Evolutionary conservation across 2,888 invertebrate genomes (phyloP), one percentile per base, ranked within the genome.

Genomic region (Malacosoma neustria): DNA sequence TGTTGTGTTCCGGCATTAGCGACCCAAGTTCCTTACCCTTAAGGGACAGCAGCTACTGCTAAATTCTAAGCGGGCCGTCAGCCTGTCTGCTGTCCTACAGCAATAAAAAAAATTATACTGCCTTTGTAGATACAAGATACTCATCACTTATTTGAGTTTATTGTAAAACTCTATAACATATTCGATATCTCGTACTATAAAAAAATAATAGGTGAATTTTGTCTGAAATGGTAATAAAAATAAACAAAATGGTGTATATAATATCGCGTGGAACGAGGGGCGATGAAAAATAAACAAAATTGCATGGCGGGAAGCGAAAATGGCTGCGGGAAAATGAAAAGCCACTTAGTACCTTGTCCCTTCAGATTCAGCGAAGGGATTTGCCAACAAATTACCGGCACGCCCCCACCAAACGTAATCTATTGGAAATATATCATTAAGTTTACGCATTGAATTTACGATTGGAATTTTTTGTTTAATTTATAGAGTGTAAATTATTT

Each of bases 221-320:
- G 59, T 63, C 51, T 67, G 65, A 60, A 57, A 63, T 67, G 61
- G 71, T 70, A 76, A 75, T 77, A 79, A 75, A 77, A 79, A 72
- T 74, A 71, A 73, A 72, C 68, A 73, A 74, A 80, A 73, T 68
- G 70, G 60, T 60, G 68, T 69, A 75, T 75, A 75, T 77, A 66
- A 77, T 74, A 72, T 72, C 70, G 70, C 61, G 60, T 55, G 49
- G 50, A 53, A 60, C 71, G 60, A 48, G 54, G 57, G 68, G 80
- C 80, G 72, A 81, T 81, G 82, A 77, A 80, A 81, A 75, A 82
- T 82, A 84, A 81, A 84, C 82, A 84, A 80, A 81, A 77, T 62
- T 50, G 61, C 45, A 54, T 56, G 57, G 59, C 48, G 57, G 55
- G 51, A 55, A 54, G 55, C 35, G 40, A 53, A 22, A 22, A 22